Evolutionary conservation across 2,888 invertebrate genomes (phyloP).

Genomic region (Nudaria mundana): DNA sequence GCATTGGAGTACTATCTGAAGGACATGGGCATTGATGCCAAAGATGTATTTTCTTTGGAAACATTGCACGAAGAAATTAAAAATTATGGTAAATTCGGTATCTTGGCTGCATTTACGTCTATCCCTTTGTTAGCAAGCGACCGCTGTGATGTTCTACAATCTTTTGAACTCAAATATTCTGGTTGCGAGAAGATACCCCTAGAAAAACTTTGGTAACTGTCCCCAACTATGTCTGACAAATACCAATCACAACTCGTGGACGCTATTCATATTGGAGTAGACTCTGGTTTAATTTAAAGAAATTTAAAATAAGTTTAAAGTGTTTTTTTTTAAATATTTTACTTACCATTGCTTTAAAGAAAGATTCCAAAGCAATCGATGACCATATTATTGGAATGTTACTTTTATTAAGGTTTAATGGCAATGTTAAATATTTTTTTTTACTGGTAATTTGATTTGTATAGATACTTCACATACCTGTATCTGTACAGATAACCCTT

Average conservation of each 20-base stretch:
- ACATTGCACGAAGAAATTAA: conserved; percentile 44
- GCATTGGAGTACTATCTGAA: conserved; percentile 40
- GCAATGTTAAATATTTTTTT: conserved; percentile 1
- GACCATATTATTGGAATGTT: too few species aligned
- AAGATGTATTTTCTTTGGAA: conserved; percentile 36
- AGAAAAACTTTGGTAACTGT: conserved; percentile 47
- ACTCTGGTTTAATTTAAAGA: conserved; percentile 46
- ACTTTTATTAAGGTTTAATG: too few species aligned
- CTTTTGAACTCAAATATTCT: conserved; percentile 28
- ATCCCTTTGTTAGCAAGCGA: conserved; percentile 45
- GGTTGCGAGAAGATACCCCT: conserved; percentile 44
- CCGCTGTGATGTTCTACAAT: conserved; percentile 39
- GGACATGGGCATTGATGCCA: conserved; percentile 45
- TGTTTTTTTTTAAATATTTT: too few species aligned
- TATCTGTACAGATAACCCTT: conserved; percentile 48
- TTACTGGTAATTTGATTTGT: conserved; percentile 53
- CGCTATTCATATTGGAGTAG: conserved; percentile 45
- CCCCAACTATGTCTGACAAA: conserved; percentile 36
- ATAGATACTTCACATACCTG: conserved; percentile 54
- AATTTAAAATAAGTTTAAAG: too few species aligned
- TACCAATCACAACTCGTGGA: conserved; percentile 44
- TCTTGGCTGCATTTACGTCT: conserved; percentile 41
- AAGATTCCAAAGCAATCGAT: too few species aligned
- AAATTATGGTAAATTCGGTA: conserved; percentile 46
- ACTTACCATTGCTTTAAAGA: too few species aligned